Percentiles rank a stretch among this genome's conserved stretches.
phyloP scores from a whole-genome alignment of 2,888 invertebrate genomes.

The Ochropacha duplaris region DNA sequence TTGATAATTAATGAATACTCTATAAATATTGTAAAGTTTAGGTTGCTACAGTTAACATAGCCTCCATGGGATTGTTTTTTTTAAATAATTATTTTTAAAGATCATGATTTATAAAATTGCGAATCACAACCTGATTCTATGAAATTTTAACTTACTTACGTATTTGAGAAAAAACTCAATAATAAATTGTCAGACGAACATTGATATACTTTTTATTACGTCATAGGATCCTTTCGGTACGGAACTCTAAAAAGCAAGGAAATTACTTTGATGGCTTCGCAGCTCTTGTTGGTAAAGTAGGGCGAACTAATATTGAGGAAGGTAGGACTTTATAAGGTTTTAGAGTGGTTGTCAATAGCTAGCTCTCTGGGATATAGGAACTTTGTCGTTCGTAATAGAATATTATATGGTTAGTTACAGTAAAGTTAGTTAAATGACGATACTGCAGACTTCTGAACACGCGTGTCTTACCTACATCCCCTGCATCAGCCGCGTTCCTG shows the following conservation, averaged over 20 bases:
- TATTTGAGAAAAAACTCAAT: too few relatives aligned
- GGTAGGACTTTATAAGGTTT: background rate
- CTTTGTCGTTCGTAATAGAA: background rate
- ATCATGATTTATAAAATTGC: too few relatives aligned
- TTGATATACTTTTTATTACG: background rate
- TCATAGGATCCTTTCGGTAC: background rate
- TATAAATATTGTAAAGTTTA: too few relatives aligned
- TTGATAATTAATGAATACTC: too few relatives aligned
- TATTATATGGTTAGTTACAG: background rate
- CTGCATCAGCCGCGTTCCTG: too few relatives aligned
- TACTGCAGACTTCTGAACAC: background rate
- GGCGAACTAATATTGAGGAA: background rate
- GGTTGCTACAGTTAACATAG: too few relatives aligned
- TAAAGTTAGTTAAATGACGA: background rate
- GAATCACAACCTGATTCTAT: too few relatives aligned
- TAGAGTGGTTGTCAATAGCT: background rate
- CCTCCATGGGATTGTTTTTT: too few relatives aligned
- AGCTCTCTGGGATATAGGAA: background rate
- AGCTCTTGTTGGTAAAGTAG: background rate
- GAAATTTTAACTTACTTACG: too few relatives aligned
- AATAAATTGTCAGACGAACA: too few relatives aligned
- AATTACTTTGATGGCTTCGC: background rate
- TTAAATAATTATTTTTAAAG: too few relatives aligned
- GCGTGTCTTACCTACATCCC: too few relatives aligned
- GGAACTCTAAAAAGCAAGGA: background rate